Percentiles rank a stretch among this genome's conserved stretches.
phyloP scores from a whole-genome alignment of 2,797 vertebrate genomes.

The Pelobates cultripes region DNA sequence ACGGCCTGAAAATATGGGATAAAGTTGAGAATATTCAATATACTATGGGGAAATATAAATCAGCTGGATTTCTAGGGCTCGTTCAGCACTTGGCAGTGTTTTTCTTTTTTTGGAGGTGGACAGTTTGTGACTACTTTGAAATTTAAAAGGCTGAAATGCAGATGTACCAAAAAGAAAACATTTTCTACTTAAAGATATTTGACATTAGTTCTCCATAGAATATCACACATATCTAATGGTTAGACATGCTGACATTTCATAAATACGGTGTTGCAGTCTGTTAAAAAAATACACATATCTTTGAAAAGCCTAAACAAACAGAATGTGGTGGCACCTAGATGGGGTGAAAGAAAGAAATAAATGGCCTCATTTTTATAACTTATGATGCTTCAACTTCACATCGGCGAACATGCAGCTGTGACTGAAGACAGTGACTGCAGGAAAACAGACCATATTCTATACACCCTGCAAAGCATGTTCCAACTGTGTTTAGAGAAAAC shows the following conservation, averaged over 20 bases:
- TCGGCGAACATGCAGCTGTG: constrained; percentile 3
- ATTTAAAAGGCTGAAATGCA: background rate
- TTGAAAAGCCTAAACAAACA: constrained; percentile 1
- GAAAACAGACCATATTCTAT: constrained; percentile 39
- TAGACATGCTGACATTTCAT: background rate
- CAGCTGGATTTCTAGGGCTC: too few relatives aligned
- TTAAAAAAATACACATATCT: background rate
- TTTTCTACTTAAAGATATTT: background rate
- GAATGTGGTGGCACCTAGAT: background rate
- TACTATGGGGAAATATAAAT: too few relatives aligned
- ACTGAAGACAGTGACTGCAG: constrained; percentile 25
- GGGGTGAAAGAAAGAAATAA: background rate
- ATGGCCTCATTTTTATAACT: background rate
- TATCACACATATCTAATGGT: background rate
- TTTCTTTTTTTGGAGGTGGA: too few relatives aligned
- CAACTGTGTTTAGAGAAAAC: constrained; percentile 39
- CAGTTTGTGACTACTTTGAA: background rate
- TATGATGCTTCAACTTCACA: constrained; percentile 14
- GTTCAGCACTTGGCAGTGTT: too few relatives aligned
- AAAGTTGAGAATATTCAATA: too few relatives aligned
- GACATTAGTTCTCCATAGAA: background rate
- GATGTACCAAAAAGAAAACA: background rate
- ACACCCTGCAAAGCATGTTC: constrained; percentile 13
- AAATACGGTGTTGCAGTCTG: background rate
- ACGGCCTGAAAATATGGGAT: too few relatives aligned